Evolutionary conservation across 2,888 invertebrate genomes (phyloP), one percentile per base, ranked within the genome.

Genomic region (Pocota personata): DNA sequence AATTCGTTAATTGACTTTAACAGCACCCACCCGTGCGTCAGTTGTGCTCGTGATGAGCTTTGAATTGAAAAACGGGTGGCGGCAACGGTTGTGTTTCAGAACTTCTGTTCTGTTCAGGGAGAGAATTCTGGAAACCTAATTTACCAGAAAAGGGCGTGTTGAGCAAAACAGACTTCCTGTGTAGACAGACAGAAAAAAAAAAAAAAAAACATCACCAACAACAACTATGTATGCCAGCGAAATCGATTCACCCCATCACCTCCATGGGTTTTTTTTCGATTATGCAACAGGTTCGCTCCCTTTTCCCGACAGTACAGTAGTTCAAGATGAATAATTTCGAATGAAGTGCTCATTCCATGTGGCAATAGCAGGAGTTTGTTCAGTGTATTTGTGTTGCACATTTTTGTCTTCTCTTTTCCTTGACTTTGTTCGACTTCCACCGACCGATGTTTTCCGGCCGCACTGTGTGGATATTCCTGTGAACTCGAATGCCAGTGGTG

Each of bases 131-230:
- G 12, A 66, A 76, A 76, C 55, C 52, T 19, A 78, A 62, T 71
- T 71, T 52, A 67, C 14, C 62, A 27, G 43, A 71, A 62, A 69
- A 78, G 16, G 50, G 78, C 69, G 78, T 69, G 77, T 46, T 66
- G 43, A 52, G 14, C 50, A 77, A 60, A 69, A 60, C 46, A 12
- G 16, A 79, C 79, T 79, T 79, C 79, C 79, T 79, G 72, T 79
- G 79, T 7, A 79, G 58, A 64, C 79, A 72, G 60, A 35, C 48
- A 21, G 50, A 35, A 21, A 12, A 14, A 24, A 14, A 48, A 48
- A 30, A 21, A 55, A 62, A 32, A 14, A 32, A 19, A 14, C 6
- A 40, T 21, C 40, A 37, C 1, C 24, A 32, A 30, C 16, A 24
- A 50, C 46, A 62, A 7, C 6, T 8, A 60, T 6, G 48, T 19